These are phyloP conservation scores for Lanius ludovicianus DNA, from an alignment of 2,113 vertebrate genomes.

Conservation along the genomic window DNA sequence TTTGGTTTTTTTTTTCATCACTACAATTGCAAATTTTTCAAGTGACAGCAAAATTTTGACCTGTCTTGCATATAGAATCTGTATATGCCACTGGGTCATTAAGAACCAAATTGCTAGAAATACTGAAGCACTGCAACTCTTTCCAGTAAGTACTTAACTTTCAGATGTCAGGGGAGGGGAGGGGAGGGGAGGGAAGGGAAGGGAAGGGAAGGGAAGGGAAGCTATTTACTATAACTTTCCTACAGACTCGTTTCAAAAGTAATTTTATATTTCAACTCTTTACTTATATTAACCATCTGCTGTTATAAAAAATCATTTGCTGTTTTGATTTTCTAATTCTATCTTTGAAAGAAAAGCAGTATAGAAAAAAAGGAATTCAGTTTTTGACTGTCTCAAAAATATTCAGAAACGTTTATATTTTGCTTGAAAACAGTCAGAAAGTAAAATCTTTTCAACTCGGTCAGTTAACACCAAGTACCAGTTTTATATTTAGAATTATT, in stretches of 20 bases:
- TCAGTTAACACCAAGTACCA: conserved; percentile 28
- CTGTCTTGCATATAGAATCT: not conserved
- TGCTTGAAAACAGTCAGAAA: not conserved
- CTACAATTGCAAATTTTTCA: not conserved
- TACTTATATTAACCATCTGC: not conserved
- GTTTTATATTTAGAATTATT: conserved; percentile 71
- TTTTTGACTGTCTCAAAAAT: not conserved
- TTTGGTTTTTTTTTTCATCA: not conserved
- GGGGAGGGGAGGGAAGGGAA: too few species aligned
- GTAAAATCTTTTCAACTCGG: not conserved
- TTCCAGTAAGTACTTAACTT: not conserved
- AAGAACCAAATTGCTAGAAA: not conserved
- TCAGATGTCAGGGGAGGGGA: not conserved
- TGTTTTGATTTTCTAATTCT: not conserved
- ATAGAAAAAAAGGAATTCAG: not conserved
- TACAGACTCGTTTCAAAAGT: not conserved
- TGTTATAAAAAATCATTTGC: not conserved
- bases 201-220: not conserved
- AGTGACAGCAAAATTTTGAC: not conserved
- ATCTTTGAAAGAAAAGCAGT: not conserved
- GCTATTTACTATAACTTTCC: not conserved
- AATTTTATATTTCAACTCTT: not conserved
- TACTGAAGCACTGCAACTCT: not conserved
- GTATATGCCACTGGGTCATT: not conserved
- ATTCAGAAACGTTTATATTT: not conserved